phyloP scores from a whole-genome alignment of 2,888 invertebrate species.

The Tribolium freemani region DNA sequence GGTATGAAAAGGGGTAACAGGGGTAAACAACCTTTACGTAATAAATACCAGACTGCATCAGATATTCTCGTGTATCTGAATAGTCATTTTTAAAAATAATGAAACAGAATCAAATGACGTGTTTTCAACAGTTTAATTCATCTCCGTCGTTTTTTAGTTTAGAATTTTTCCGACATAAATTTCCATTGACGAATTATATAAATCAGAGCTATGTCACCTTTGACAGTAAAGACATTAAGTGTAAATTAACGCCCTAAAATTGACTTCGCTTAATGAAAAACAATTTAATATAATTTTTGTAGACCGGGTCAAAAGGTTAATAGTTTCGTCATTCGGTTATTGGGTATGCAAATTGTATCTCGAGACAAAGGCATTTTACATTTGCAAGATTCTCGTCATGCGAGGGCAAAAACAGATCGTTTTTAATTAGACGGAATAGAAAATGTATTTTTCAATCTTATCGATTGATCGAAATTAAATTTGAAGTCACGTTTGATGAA shows the following conservation, averaged over 20 bases:
- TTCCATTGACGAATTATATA: slow-evolving; percentile 35
- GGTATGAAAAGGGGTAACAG: background rate
- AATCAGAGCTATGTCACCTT: slow-evolving; percentile 26
- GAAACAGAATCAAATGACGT: background rate
- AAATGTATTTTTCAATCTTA: background rate
- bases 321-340: slow-evolving; percentile 42
- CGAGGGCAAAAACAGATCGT: background rate
- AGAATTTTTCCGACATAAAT: background rate
- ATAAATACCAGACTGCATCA: background rate
- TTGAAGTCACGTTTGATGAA: slow-evolving; percentile 7
- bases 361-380: slow-evolving; percentile 26
- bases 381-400: slow-evolving; percentile 1
- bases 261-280: slow-evolving; percentile 46
- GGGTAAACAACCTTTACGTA: background rate
- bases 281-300: slow-evolving; percentile 49
- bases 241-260: slow-evolving; percentile 36
- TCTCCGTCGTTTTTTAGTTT: background rate
- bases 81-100: background rate
- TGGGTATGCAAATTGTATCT: slow-evolving; percentile 44
- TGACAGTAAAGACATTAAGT: slow-evolving; percentile 20
- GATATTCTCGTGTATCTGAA: background rate
- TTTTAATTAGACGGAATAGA: background rate
- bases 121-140: background rate
- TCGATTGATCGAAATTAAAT: background rate
- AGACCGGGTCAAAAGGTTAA: slow-evolving; percentile 51